Evolutionary conservation across 2,888 invertebrate species (phyloP), one percentile per base, ranked within the genome.

Genomic region (Globia sparganii): DNA sequence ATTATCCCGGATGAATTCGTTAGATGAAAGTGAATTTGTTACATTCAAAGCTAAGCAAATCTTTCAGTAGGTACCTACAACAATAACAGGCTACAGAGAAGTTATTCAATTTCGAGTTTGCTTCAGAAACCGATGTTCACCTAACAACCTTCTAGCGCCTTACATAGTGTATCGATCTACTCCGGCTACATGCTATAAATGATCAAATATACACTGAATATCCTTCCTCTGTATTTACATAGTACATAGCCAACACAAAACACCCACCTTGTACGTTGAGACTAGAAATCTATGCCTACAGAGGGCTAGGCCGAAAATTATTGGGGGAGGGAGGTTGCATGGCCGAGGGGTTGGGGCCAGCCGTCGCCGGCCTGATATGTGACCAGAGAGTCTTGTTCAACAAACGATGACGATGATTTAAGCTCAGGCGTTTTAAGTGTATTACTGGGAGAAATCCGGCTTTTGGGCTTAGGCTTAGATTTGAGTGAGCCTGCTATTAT

Each of bases 391-490:
- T 96, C 96, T 96, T 96, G 96, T 96, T 96, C 96, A 96, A 96
- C 96, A 96, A 96, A 96, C 96, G 96, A 95, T 96, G 96, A 96
- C 96, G 96, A 96, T 96, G 96, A 96, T 96, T 96, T 96, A 96
- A 95, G 96, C 96, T 94, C 93, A 93, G 94, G 93, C 96, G 96
- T 96, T 96, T 96, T 96, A 96, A 96, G 96, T 96, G 96, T 96
- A 96, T 96, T 96, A 96, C 94, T 92, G 94, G 92, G 95, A 96
- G 96, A 95, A 95, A 94, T 95, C 95, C 92, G 94, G 96, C 95
- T 96, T 95, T 96, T 93, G 93, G 93, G 94, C 93, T 94, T 92
- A 92, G 93, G 94, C 92, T 93, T 94, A 95, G 95, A 95, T 96
- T 95, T 95, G 95, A 95, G 96, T 94, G 95, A 94, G 95, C 94